A percentile compares a stretch with the other conserved stretches of the same genome.
These are phyloP conservation scores for Orestias chungarensis DNA, from an alignment of 2,797 vertebrate species.

Conservation along the genomic window DNA sequence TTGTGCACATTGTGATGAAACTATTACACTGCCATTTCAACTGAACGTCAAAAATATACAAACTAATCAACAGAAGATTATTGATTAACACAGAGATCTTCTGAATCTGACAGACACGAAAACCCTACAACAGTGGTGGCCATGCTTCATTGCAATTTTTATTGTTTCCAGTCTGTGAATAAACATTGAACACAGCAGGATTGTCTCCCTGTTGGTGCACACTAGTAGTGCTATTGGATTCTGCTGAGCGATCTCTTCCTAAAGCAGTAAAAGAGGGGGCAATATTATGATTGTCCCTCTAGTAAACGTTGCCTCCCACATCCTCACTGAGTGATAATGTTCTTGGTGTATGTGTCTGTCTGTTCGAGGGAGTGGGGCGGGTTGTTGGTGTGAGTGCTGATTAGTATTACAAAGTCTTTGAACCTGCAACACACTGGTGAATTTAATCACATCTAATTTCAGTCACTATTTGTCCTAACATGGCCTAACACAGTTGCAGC, in stretches of 20 bases:
- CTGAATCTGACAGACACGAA: constrained; percentile 33
- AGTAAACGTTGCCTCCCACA: constrained; percentile 71
- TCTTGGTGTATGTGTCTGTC: constrained; percentile 11
- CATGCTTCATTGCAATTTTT: constrained; percentile 56
- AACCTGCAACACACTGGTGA: constrained; percentile 61
- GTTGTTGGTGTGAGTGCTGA: constrained; percentile 50
- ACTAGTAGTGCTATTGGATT: constrained; percentile 48
- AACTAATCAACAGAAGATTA: constrained; percentile 8
- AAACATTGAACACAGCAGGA: constrained; percentile 55
- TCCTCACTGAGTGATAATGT: constrained; percentile 63
- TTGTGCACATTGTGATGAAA: background rate
- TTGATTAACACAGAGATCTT: background rate
- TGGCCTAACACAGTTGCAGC: constrained; percentile 46
- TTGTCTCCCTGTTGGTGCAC: constrained; percentile 57
- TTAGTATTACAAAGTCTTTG: constrained; percentile 67
- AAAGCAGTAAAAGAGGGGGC: constrained; percentile 75
- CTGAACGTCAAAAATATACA: constrained; percentile 3
- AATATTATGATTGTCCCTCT: constrained; percentile 76
- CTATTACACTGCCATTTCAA: constrained; percentile 1
- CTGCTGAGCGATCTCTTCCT: constrained; percentile 80
- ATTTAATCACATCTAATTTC: constrained; percentile 78
- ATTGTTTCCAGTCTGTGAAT: constrained; percentile 72
- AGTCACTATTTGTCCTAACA: constrained; percentile 56
- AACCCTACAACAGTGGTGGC: constrained; percentile 44
- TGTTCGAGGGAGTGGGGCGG: too few species aligned